Conservation (phyloP, 2,888 invertebrate genomes). For the Chrysolina oricalcia region DNA sequence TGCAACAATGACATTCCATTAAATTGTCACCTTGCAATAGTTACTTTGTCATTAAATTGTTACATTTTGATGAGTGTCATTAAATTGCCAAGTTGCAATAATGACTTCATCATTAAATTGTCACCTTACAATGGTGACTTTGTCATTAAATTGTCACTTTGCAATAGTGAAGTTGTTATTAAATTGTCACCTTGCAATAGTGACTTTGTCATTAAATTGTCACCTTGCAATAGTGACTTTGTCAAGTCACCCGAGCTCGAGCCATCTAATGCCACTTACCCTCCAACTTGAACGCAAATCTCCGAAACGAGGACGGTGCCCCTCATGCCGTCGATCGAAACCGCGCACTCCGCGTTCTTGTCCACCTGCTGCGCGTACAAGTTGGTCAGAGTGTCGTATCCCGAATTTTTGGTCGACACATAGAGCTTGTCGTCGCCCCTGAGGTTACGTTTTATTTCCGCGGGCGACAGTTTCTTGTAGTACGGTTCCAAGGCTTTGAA, state of each 20-base stretch:
- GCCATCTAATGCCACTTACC: constrained; percentile 72
- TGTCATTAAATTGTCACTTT: no score
- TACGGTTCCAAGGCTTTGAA: constrained; percentile 88
- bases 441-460: constrained; percentile 91
- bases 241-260: background rate
- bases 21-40: no score
- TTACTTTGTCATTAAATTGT: no score
- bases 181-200: no score
- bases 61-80: no score
- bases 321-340: constrained; percentile 86
- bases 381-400: constrained; percentile 81
- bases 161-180: no score
- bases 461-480: constrained; percentile 85
- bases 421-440: constrained; percentile 94
- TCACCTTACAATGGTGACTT: no score
- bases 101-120: no score
- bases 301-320: constrained; percentile 85
- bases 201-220: no score
- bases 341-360: constrained; percentile 75
- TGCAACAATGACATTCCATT: no score
- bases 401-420: constrained; percentile 81
- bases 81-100: no score
- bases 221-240: no score
- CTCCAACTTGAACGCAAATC: constrained; percentile 80
- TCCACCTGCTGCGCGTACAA: constrained; percentile 78